phyloP scores from a whole-genome alignment of 2,888 invertebrate genomes.

The Unio delphinus region DNA sequence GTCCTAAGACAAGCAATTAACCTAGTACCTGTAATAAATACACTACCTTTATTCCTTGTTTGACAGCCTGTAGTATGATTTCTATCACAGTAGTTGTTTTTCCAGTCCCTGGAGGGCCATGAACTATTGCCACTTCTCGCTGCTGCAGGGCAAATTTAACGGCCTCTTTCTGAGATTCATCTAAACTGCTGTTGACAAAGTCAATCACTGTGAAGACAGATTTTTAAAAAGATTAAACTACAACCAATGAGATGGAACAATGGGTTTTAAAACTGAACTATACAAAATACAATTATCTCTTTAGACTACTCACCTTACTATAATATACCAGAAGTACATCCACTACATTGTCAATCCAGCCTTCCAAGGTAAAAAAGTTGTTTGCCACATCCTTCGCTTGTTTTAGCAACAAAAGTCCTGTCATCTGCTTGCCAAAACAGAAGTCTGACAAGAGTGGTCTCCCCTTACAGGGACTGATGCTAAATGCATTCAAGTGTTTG shows the following conservation, averaged over 20 bases:
- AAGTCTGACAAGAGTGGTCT: too few species aligned
- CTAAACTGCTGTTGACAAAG: constrained; percentile 64
- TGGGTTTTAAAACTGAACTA: not conserved
- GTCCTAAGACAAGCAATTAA: too few species aligned
- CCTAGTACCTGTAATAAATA: too few species aligned
- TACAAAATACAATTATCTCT: not conserved
- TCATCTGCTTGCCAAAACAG: too few species aligned
- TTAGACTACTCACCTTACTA: not conserved
- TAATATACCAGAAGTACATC: too few species aligned
- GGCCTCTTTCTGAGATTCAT: constrained; percentile 74
- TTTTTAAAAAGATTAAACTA: not conserved
- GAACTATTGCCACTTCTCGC: constrained; percentile 74
- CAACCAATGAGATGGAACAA: not conserved
- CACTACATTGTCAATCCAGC: too few species aligned
- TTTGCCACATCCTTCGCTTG: too few species aligned
- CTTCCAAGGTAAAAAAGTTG: too few species aligned
- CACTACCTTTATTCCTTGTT: constrained; percentile 68
- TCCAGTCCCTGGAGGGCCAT: constrained; percentile 77
- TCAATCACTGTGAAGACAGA: constrained; percentile 44
- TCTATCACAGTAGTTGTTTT: constrained; percentile 77
- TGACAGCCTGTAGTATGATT: constrained; percentile 73
- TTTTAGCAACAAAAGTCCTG: too few species aligned
- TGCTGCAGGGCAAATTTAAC: constrained; percentile 73
- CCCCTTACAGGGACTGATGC: too few species aligned
- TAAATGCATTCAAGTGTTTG: too few species aligned